Percentiles rank a stretch among this genome's conserved stretches.
These are phyloP conservation scores for Microtus pennsylvanicus DNA, from an alignment of 2,113 vertebrate species.

Conservation along the genomic window DNA sequence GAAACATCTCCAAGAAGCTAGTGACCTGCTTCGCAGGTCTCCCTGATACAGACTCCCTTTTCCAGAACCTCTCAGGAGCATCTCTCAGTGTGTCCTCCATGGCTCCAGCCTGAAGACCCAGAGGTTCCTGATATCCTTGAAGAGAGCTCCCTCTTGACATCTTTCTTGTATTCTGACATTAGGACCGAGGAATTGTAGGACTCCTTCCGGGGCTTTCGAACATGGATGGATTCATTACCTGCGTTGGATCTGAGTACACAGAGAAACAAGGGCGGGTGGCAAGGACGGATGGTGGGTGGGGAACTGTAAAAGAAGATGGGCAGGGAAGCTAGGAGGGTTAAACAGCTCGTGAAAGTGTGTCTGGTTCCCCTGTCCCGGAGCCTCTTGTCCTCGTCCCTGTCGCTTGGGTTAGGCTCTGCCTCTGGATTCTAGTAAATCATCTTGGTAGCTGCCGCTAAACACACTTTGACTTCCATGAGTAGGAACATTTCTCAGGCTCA, in stretches of 20 bases:
- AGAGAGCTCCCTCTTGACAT: neutral
- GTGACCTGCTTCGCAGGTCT: neutral
- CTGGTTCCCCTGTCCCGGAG: too few relatives aligned
- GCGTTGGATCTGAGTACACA: neutral
- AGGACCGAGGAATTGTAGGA: neutral
- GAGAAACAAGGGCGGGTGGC: neutral
- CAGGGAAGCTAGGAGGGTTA: neutral
- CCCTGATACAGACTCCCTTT: neutral
- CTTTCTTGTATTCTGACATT: neutral
- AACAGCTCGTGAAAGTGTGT: neutral
- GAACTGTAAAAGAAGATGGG: neutral
- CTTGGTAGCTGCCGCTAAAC: too few relatives aligned
- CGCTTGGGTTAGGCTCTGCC: neutral
- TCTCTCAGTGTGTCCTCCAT: neutral
- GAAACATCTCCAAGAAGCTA: neutral
- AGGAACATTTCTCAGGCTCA: neutral
- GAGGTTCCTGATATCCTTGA: neutral
- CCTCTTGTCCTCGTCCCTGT: too few relatives aligned
- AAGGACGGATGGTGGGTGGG: too few relatives aligned
- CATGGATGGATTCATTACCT: neutral
- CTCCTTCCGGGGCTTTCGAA: neutral
- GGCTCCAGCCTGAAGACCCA: neutral
- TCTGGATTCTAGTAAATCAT: accelerated
- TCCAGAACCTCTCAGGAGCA: too few relatives aligned
- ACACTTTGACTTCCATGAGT: neutral